Evolutionary conservation across 2,888 invertebrate genomes (phyloP).

Genomic region (Dasysyrphus albostriatus): DNA sequence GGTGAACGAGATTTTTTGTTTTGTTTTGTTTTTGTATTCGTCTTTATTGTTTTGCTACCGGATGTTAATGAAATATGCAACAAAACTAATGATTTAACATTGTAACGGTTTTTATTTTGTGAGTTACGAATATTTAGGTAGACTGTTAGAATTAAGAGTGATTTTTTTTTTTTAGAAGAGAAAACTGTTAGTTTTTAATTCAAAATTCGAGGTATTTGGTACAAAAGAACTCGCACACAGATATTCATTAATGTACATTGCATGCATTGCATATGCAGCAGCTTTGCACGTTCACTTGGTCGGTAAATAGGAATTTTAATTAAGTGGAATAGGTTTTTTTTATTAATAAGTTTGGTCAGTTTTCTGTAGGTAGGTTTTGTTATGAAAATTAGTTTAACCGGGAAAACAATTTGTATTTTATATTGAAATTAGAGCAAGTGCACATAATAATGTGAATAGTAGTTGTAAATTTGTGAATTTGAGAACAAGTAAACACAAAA

Average conservation of each 20-base stretch:
- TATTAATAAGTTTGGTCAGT: neutral
- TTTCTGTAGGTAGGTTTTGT: neutral
- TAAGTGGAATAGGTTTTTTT: neutral
- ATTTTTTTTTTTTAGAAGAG: constrained; percentile 16
- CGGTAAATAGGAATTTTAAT: constrained; percentile 19
- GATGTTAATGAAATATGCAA: constrained; percentile 60
- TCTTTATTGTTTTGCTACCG: constrained; percentile 28
- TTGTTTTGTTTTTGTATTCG: neutral
- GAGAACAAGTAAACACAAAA: too few species aligned
- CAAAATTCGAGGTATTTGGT: neutral
- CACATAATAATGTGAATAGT: too few species aligned
- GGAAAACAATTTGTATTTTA: neutral
- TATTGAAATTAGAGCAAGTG: too few species aligned
- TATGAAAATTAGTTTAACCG: neutral
- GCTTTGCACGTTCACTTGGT: neutral
- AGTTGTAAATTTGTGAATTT: too few species aligned
- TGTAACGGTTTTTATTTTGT: constrained; percentile 51
- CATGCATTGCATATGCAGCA: neutral
- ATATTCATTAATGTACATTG: neutral
- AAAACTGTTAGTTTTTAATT: neutral
- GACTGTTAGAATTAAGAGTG: constrained; percentile 11
- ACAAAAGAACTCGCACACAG: neutral
- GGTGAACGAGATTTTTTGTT: neutral
- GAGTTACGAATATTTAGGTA: constrained; percentile 7
- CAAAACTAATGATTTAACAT: constrained; percentile 46